Conservation (phyloP, 37 sponge, comb jelly and placozoan genomes). For the Agelas oroides region DNA sequence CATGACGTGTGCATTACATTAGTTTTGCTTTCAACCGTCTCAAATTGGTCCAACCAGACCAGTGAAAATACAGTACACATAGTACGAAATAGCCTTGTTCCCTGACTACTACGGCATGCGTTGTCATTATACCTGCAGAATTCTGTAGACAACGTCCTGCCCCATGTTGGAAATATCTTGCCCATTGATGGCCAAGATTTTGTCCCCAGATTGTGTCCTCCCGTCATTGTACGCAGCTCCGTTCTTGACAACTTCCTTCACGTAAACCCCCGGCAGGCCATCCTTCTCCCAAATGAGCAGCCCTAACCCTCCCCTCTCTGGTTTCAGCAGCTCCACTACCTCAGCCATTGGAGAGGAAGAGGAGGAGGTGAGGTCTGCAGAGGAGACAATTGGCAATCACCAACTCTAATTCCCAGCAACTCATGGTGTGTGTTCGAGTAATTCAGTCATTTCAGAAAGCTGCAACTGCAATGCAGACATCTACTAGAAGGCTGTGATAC, state of each 20-base stretch:
- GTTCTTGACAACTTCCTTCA: slow-evolving; percentile 67
- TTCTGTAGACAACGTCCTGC: slow-evolving; percentile 57
- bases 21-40: no score
- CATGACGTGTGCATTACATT: no score
- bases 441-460: no score
- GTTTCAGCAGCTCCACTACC: slow-evolving; percentile 64
- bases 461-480: no score
- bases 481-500: no score
- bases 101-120: not conserved
- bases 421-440: no score
- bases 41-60: no score
- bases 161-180: slow-evolving; percentile 50
- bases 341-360: slow-evolving; percentile 21
- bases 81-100: not conserved
- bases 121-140: slow-evolving; percentile 42
- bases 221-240: slow-evolving; percentile 64
- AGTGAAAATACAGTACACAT: not conserved
- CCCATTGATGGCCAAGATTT: slow-evolving; percentile 82
- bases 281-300: slow-evolving; percentile 60
- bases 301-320: slow-evolving; percentile 63
- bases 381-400: not conserved
- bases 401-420: no score
- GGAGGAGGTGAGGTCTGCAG: not conserved
- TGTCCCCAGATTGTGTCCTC: slow-evolving; percentile 69
- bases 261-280: slow-evolving; percentile 51